Evolutionary conservation across 2,113 vertebrate species (phyloP).

Genomic region (Lophochroa leadbeateri): DNA sequence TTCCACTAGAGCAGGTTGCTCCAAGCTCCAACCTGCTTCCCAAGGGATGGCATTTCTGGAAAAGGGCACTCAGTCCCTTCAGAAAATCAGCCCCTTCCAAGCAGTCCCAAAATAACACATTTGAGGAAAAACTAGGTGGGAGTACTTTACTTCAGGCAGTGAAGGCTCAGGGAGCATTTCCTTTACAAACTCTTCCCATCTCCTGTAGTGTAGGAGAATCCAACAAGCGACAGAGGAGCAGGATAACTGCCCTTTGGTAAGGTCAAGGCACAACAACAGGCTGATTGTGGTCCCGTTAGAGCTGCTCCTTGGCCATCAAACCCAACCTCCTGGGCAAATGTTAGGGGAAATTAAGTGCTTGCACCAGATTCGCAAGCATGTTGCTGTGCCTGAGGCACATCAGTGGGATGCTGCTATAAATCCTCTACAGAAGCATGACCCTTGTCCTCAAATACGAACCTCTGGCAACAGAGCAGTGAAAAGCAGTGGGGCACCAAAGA

Average conservation of each 20-base stretch:
- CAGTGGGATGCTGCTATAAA: not conserved
- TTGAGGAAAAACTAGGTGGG: not conserved
- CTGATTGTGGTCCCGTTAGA: not conserved
- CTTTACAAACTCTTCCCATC: not conserved
- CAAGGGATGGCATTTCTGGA: not conserved
- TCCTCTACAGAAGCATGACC: not conserved
- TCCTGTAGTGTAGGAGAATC: not conserved
- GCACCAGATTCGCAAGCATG: rapidly evolving
- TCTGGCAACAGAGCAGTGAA: not conserved
- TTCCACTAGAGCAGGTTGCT: not conserved
- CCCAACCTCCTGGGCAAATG: not conserved
- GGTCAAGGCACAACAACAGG: not conserved
- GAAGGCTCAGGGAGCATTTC: rapidly evolving
- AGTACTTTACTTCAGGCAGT: not conserved
- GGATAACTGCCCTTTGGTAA: not conserved
- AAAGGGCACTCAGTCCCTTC: not conserved
- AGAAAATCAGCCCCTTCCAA: not conserved
- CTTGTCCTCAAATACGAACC: not conserved
- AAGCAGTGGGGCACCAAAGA: not conserved
- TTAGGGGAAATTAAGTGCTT: not conserved
- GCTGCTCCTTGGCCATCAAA: not conserved
- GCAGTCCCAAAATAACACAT: not conserved
- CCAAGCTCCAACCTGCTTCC: not conserved
- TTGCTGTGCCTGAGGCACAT: not conserved
- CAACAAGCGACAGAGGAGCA: not conserved